Conservation (phyloP, 30 jellyfish, hydroid and myxozoan species). For the Chrysaora quinquecirrha region DNA sequence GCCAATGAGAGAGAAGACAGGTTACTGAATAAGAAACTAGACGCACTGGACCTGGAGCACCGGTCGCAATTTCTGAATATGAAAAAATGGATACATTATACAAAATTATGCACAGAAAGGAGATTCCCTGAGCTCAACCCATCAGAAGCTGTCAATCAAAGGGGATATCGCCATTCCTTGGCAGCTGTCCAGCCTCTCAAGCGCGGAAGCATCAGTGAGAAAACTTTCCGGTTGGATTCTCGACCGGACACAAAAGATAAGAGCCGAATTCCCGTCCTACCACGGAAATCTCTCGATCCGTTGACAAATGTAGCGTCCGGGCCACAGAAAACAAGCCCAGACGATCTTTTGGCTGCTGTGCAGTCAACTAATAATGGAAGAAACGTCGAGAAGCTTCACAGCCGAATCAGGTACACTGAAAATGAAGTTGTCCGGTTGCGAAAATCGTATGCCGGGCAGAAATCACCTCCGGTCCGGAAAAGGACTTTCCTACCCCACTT, state of each 20-base stretch:
- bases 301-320: too few relatives aligned
- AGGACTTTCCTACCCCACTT: constrained; percentile 53
- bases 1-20: constrained; percentile 68
- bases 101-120: constrained; percentile 8
- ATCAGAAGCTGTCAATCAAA: neutral
- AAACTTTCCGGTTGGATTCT: neutral
- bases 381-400: constrained; percentile 7
- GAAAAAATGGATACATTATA: constrained; percentile 30
- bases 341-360: neutral
- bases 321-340: neutral
- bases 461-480: constrained; percentile 26
- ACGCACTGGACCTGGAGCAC: constrained; percentile 37
- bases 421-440: constrained; percentile 44
- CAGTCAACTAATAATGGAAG: neutral
- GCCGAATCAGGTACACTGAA: constrained; percentile 45
- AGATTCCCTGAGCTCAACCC: neutral
- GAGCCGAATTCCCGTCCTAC: neutral
- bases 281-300: neutral
- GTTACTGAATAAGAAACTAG: constrained; percentile 7
- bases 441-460: constrained; percentile 57
- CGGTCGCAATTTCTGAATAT: constrained; percentile 16
- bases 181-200: neutral
- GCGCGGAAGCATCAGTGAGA: neutral
- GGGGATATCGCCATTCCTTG: neutral
- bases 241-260: too few relatives aligned